A percentile compares a stretch with the other conserved stretches of the same genome.
phyloP scores from a whole-genome alignment of 2,888 invertebrate genomes.

The Micoletzkya japonica region DNA sequence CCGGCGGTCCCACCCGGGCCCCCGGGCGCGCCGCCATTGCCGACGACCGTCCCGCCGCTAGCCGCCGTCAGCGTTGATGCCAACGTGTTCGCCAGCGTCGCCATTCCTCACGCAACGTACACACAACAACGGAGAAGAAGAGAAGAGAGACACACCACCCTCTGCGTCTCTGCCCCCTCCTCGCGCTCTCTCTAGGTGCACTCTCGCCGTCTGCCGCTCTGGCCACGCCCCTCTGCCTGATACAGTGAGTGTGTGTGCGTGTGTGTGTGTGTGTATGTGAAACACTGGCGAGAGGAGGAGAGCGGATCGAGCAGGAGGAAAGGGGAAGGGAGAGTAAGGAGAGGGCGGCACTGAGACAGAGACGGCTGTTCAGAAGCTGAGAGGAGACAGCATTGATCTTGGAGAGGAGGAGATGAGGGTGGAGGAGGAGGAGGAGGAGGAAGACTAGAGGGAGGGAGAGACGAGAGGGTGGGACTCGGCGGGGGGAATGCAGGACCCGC shows the following conservation, averaged over 20 bases:
- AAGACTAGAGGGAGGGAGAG: neutral
- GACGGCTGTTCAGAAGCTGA: too few species aligned
- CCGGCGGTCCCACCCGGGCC: conserved; percentile 8
- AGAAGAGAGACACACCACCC: neutral
- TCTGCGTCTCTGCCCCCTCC: conserved; percentile 4
- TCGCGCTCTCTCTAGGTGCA: neutral
- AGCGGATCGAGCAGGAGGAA: too few species aligned
- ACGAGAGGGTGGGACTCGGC: neutral
- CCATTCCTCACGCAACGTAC: neutral
- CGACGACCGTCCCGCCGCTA: too few species aligned
- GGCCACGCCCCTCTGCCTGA: neutral
- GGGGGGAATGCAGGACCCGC: conserved; percentile 1
- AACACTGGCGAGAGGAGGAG: too few species aligned
- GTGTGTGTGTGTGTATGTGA: too few species aligned
- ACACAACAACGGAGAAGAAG: neutral
- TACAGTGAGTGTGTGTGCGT: too few species aligned
- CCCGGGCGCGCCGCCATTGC: too few species aligned
- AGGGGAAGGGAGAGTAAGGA: conserved; percentile 7
- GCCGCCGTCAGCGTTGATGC: too few species aligned
- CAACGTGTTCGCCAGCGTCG: conserved; percentile 13
- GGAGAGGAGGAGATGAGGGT: neutral
- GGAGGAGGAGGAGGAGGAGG: neutral
- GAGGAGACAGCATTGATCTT: conserved; percentile 4
- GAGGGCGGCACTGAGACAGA: neutral
- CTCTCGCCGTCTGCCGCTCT: neutral